Conservation (phyloP, 37 sponge, comb jelly and placozoan species). For the Dysidea cf. avara region DNA sequence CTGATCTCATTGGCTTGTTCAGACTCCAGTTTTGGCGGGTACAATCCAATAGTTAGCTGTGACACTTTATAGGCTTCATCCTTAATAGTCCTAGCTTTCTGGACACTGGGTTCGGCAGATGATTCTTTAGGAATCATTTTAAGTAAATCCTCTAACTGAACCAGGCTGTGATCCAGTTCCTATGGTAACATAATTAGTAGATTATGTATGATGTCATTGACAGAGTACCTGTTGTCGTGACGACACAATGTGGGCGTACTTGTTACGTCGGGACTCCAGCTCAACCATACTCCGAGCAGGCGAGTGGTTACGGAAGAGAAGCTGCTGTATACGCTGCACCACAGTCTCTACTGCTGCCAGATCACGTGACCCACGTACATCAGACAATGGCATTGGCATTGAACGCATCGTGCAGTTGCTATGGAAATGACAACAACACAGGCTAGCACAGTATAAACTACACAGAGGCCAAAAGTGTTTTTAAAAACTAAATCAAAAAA, state of each 20-base stretch:
- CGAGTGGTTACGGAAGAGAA: conserved; percentile 73
- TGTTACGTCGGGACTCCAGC: conserved; percentile 40
- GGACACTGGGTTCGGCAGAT: conserved; percentile 14
- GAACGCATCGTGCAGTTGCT: conserved; percentile 77
- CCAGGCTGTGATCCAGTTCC: conserved; percentile 46
- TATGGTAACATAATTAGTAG: neutral
- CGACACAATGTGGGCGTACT: too few relatives aligned
- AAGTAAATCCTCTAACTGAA: conserved; percentile 64
- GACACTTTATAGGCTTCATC: conserved; percentile 69
- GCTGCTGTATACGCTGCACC: conserved; percentile 52
- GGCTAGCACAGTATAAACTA: too few relatives aligned
- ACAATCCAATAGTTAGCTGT: conserved; percentile 57
- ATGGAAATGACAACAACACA: neutral
- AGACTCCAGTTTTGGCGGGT: conserved; percentile 59
- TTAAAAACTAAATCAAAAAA: too few relatives aligned
- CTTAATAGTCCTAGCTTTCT: conserved; percentile 19
- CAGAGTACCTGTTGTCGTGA: too few relatives aligned
- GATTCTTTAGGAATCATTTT: neutral
- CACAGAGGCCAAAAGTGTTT: too few relatives aligned
- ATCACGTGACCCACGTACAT: conserved; percentile 19
- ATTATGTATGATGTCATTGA: neutral
- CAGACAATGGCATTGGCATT: conserved; percentile 68
- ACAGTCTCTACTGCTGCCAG: neutral
- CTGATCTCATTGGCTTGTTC: conserved; percentile 57
- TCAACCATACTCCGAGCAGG: conserved; percentile 65